Percentiles rank a stretch among this genome's conserved stretches.
These are phyloP conservation scores for Hedychridium roseum DNA, from an alignment of 2,888 invertebrate species.

Conservation along the genomic window DNA sequence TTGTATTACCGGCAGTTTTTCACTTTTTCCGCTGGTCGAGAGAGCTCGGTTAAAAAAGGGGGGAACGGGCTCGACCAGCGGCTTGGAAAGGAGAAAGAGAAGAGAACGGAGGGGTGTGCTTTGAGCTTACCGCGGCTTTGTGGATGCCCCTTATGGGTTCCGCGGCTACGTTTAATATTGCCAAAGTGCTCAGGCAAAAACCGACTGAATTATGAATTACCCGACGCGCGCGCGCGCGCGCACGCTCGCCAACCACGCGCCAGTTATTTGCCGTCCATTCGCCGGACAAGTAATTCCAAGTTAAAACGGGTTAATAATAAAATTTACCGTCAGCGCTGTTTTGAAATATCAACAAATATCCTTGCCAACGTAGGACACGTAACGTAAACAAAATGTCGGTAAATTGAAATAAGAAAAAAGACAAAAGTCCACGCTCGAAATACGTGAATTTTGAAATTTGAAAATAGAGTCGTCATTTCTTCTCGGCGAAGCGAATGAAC, in stretches of 20 bases:
- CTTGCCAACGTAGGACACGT: too few relatives aligned
- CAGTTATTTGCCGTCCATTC: neutral
- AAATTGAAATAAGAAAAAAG: too few relatives aligned
- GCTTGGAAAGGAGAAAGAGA: conserved; percentile 10
- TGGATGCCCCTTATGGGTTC: conserved; percentile 48
- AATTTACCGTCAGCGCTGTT: too few relatives aligned
- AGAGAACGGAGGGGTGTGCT: conserved; percentile 41
- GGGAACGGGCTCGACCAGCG: conserved; percentile 8
- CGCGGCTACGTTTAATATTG: conserved; percentile 56
- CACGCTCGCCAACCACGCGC: neutral
- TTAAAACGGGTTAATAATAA: too few relatives aligned
- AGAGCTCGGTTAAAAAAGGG: conserved; percentile 5
- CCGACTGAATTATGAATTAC: conserved; percentile 57
- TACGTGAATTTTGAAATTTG: too few relatives aligned
- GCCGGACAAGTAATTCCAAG: too few relatives aligned
- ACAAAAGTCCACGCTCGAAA: too few relatives aligned
- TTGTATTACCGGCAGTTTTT: neutral
- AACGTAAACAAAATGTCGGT: too few relatives aligned
- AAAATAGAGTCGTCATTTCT: too few relatives aligned
- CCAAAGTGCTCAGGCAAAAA: conserved; percentile 59
- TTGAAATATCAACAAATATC: too few relatives aligned
- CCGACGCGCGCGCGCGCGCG: conserved; percentile 6
- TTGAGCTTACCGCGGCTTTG: conserved; percentile 59
- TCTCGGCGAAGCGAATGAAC: too few relatives aligned
- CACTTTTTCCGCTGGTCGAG: too few relatives aligned